phyloP scores from a whole-genome alignment of 2,888 invertebrate species.

The Dryadula phaetusa region DNA sequence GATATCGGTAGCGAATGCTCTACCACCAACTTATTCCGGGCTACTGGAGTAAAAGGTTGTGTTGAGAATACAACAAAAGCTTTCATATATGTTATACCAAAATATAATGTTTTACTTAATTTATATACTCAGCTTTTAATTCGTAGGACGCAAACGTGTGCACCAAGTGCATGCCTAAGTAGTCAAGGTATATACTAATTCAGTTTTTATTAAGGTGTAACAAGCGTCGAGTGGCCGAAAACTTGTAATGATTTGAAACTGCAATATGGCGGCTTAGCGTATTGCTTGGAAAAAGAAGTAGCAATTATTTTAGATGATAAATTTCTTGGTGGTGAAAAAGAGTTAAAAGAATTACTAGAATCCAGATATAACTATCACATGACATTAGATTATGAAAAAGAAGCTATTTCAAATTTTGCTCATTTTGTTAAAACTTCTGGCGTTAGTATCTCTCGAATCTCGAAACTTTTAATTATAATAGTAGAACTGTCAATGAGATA shows the following conservation, averaged over 20 bases:
- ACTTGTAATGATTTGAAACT: constrained; percentile 66
- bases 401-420: constrained; percentile 70
- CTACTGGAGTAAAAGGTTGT: no score
- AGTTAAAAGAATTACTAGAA: constrained; percentile 72
- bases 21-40: no score
- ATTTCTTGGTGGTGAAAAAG: constrained; percentile 81
- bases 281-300: constrained; percentile 72
- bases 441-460: constrained; percentile 56
- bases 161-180: background rate
- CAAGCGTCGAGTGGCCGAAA: constrained; percentile 71
- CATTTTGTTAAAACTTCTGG: constrained; percentile 70
- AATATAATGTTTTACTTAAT: background rate
- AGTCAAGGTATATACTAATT: background rate
- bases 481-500: no score
- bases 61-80: no score
- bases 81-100: background rate
- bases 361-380: constrained; percentile 73
- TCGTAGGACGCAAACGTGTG: background rate
- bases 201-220: constrained; percentile 56
- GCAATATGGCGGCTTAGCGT: constrained; percentile 73
- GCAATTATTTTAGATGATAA: constrained; percentile 77
- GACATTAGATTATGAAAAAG: constrained; percentile 71
- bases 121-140: background rate
- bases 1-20: no score
- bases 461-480: no score